A percentile compares a stretch with the other conserved stretches of the same genome.
These are phyloP conservation scores for Spizaetus ornatus DNA, from an alignment of 2,113 vertebrate genomes.

Conservation along the genomic window DNA sequence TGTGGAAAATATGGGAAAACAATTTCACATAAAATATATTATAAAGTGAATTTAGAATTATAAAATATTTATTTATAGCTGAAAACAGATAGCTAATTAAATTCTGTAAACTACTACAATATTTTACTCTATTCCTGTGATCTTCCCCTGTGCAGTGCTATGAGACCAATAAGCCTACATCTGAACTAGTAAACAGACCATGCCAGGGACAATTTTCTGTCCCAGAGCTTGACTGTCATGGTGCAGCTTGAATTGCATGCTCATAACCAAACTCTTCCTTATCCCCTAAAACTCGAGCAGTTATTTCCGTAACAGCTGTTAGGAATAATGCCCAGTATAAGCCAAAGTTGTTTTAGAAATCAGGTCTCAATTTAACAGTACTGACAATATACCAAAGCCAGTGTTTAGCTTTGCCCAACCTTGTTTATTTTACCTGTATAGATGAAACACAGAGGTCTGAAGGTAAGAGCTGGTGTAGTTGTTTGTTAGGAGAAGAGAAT, in stretches of 20 bases:
- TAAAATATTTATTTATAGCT: background rate
- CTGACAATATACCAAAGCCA: background rate
- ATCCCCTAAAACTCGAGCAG: background rate
- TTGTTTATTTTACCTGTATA: background rate
- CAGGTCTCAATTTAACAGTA: background rate
- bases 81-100: background rate
- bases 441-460: background rate
- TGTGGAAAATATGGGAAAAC: background rate
- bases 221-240: background rate
- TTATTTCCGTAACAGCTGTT: background rate
- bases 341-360: background rate
- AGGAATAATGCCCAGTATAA: background rate
- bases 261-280: background rate
- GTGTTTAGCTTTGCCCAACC: background rate
- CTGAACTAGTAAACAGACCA: background rate
- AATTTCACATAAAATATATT: background rate
- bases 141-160: background rate
- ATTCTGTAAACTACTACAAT: background rate
- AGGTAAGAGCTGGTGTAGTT: background rate
- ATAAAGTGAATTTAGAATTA: background rate
- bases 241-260: background rate
- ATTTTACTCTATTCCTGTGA: background rate
- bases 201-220: background rate
- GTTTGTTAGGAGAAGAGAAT: background rate
- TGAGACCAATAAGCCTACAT: background rate